Evolutionary conservation across 1,140 invertebrate genomes (phyloP).

Genomic region (Drosophila prosaltans): DNA sequence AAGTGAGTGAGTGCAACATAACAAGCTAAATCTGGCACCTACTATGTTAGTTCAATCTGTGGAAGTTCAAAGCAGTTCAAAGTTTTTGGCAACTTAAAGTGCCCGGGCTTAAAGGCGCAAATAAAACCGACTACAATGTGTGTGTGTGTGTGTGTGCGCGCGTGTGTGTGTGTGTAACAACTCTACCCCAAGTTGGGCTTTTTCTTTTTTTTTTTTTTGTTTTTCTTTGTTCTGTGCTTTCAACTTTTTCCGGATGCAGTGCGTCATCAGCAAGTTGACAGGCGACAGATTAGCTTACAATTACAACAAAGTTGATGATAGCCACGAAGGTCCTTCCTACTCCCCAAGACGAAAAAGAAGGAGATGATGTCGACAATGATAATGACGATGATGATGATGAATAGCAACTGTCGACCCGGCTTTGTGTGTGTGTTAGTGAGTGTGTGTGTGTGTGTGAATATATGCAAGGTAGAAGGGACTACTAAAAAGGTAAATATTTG

Average conservation of each 20-base stretch:
- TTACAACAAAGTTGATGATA: constrained; percentile 62
- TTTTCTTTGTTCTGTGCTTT: constrained; percentile 9
- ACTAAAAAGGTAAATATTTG: constrained; percentile 13
- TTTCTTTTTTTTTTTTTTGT: neutral
- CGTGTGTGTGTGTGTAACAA: constrained; percentile 9
- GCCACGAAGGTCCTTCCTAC: constrained; percentile 25
- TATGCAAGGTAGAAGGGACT: constrained; percentile 2
- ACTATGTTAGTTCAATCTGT: constrained; percentile 12
- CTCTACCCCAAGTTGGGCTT: constrained; percentile 7
- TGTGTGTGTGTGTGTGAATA: neutral
- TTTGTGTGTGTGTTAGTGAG: neutral
- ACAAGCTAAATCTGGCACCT: constrained; percentile 11
- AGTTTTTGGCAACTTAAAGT: constrained; percentile 56
- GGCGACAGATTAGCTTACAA: constrained; percentile 72
- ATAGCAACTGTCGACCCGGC: constrained; percentile 1
- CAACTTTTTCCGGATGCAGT: constrained; percentile 31
- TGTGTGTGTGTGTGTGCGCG: neutral
- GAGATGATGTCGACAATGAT: constrained; percentile 34
- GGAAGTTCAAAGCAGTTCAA: constrained; percentile 43
- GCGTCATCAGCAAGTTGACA: constrained; percentile 44
- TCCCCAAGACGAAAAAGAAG: constrained; percentile 7
- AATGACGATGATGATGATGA: constrained; percentile 4
- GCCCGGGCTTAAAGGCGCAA: constrained; percentile 19
- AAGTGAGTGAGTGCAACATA: constrained; percentile 23
- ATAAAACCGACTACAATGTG: constrained; percentile 42